Conservation (phyloP, 2,888 invertebrate species). For the Caprella mutica region DNA sequence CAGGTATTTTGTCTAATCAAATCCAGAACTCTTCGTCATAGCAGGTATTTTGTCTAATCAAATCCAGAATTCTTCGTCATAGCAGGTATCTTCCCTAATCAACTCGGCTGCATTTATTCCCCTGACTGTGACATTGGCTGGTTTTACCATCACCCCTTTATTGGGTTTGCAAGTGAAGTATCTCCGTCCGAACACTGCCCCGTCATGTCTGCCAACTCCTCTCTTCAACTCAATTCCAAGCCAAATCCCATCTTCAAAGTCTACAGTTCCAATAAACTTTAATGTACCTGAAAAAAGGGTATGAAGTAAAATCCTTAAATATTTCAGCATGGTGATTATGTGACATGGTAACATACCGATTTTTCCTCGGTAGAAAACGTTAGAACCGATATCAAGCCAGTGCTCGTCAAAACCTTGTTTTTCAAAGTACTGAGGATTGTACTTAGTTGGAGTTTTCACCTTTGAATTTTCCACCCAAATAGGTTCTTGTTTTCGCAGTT, state of each 20-base stretch:
- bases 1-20: background rate
- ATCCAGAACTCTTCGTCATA: background rate
- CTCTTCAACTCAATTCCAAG: constrained; percentile 44
- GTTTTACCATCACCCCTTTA: constrained; percentile 45
- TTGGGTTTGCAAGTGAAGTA: constrained; percentile 44
- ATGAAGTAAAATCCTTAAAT: background rate
- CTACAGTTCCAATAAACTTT: constrained; percentile 43
- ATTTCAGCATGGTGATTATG: too few relatives aligned
- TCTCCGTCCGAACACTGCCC: constrained; percentile 43
- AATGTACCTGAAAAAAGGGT: constrained; percentile 38
- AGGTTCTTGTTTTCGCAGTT: constrained; percentile 18
- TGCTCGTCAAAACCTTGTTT: constrained; percentile 17
- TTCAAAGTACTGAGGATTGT: constrained; percentile 12
- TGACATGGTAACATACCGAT: constrained; percentile 19
- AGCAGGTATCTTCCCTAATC: constrained; percentile 26
- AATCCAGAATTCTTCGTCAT: constrained; percentile 1
- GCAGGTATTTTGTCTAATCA: background rate
- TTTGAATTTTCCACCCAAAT: constrained; percentile 15
- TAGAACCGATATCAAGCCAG: constrained; percentile 29
- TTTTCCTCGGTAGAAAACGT: constrained; percentile 29
- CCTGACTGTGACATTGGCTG: constrained; percentile 43
- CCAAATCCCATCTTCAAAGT: constrained; percentile 46
- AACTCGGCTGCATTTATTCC: constrained; percentile 45
- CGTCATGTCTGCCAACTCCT: constrained; percentile 45
- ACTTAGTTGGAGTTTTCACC: constrained; percentile 14